phyloP scores from a whole-genome alignment of 2,113 vertebrate genomes.

The Cyphomyrus discorhynchus region DNA sequence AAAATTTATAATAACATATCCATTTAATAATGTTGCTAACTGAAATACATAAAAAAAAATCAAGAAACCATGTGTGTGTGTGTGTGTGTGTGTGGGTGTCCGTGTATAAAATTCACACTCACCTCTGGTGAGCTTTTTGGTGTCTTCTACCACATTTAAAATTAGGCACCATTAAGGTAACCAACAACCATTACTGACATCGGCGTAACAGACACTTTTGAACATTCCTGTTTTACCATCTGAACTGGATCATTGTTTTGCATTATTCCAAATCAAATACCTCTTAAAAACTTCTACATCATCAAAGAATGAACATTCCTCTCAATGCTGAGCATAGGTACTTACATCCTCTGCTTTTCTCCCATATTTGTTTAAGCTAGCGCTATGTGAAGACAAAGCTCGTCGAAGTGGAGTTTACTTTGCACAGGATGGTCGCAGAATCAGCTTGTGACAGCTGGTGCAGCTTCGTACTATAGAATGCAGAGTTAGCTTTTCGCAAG shows the following conservation, averaged over 20 bases:
- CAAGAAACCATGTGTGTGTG: background rate
- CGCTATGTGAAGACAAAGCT: background rate
- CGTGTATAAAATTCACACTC: too few relatives aligned
- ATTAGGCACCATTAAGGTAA: background rate
- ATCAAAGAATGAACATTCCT: background rate
- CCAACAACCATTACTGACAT: background rate
- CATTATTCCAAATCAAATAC: background rate
- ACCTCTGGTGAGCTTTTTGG: background rate
- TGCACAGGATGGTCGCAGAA: background rate
- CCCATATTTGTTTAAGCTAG: background rate
- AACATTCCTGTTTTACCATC: background rate
- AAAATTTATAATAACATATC: background rate
- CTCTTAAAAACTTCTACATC: background rate
- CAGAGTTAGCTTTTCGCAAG: background rate
- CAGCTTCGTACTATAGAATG: background rate
- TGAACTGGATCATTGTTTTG: background rate
- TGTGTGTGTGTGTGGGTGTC: too few relatives aligned
- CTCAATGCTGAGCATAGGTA: background rate
- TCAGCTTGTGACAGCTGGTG: background rate
- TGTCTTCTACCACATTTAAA: background rate
- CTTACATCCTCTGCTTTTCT: background rate
- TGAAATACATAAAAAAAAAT: background rate
- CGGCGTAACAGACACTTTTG: background rate
- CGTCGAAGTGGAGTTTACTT: background rate
- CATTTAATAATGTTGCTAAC: background rate